Base-by-base conservation (phyloP, 2,113 vertebrate genomes). In the Cygnus buccinator region DNA sequence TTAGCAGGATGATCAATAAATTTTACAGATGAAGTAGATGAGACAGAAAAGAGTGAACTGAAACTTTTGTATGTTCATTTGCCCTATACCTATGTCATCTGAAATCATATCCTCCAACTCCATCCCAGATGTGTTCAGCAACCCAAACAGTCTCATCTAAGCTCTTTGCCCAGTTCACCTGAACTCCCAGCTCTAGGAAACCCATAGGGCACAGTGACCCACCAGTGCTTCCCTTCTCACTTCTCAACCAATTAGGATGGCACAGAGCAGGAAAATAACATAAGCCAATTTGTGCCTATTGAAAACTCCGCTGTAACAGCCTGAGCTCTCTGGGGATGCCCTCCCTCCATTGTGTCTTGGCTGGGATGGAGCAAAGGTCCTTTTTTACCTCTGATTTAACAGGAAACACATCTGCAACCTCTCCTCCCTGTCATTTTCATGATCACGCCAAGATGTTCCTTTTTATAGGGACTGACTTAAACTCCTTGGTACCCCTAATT, bases 361-460 rank as follows among this genome's bases (percentile, higher is more conserved):
- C 50, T 43, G 29, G 61, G 79, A 92, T 78, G 28, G 86, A 96
- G 88, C 90, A 96, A 95, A 97, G 88, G 83, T 94, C 90, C 72
- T 66, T 80, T 91, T 62, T 66, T 48, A 89, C 46, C 83, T 90
- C 59, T 57, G 77, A 67, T 90, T 95, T 92, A 83, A 68, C 72
- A 90, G 94, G 95, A 96, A 96, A 88, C 61, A 57, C 75, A 4
- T 77, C 93, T 90, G 65, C 78, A 94, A 46, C 72, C 59, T 87
- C 87, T 95, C 94, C 96, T 95, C 93, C 9, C 90, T 73, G 84
- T 52, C 94, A 93, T 88, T 95, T 86, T 73, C 78, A 35, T 25
- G 57, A 85, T 76, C 11, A 23, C 61, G 29, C 68, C 73, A 81
- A 75, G 82, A 78, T 58, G 52, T 88, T 90, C 65, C 68, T 89